These are phyloP conservation scores for Acronicta aceris DNA, from an alignment of 2,888 invertebrate species.

Conservation along the genomic window DNA sequence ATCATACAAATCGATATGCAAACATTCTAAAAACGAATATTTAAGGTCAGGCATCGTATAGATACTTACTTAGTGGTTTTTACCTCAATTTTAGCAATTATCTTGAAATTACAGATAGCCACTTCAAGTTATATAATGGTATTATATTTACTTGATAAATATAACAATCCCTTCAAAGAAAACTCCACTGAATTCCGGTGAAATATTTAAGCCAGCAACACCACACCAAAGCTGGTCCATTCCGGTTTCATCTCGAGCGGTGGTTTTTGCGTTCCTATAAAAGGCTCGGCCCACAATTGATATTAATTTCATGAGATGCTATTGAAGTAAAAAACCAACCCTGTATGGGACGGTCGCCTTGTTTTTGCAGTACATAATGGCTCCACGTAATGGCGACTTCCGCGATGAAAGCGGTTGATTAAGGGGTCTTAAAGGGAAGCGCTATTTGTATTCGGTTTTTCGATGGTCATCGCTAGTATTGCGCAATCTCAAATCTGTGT, in stretches of 20 bases:
- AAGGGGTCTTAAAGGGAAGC: constrained; percentile 28
- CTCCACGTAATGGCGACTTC: constrained; percentile 33
- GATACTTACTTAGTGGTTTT: too few relatives aligned
- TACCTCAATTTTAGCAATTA: too few relatives aligned
- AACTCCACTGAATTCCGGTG: background rate
- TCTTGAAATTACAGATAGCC: too few relatives aligned
- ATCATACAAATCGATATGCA: too few relatives aligned
- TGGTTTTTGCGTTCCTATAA: constrained; percentile 60
- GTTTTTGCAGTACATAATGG: constrained; percentile 48
- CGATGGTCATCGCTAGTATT: constrained; percentile 4
- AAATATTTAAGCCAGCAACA: constrained; percentile 30
- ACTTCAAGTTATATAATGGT: too few relatives aligned
- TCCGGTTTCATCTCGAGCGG: constrained; percentile 38
- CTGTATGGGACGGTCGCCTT: constrained; percentile 19
- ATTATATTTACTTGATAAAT: too few relatives aligned
- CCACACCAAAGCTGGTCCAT: constrained; percentile 21
- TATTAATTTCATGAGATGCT: constrained; percentile 82
- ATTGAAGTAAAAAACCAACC: constrained; percentile 69
- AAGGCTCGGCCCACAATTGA: constrained; percentile 75
- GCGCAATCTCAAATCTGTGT: too few relatives aligned
- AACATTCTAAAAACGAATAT: too few relatives aligned
- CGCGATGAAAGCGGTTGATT: constrained; percentile 47
- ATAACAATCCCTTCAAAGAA: background rate
- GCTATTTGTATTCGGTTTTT: constrained; percentile 37
- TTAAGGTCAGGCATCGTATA: too few relatives aligned